Evolutionary conservation across 1,140 invertebrate genomes (phyloP).

Genomic region (Belonocnema kinseyi): DNA sequence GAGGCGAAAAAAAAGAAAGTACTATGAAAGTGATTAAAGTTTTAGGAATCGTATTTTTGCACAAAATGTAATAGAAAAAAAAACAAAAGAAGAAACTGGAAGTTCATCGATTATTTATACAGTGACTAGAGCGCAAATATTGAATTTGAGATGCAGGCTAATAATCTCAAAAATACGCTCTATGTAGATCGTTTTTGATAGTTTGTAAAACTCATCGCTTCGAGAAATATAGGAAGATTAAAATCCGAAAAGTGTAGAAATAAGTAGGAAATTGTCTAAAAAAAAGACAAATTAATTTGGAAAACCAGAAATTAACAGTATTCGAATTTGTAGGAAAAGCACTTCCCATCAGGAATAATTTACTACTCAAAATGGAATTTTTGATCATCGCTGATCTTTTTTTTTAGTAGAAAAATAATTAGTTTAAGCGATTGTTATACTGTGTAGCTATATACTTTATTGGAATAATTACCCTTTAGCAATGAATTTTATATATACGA

Average conservation of each 20-base stretch:
- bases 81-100: not conserved
- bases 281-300: slow-evolving; percentile 2
- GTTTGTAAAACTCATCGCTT: not conserved
- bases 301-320: slow-evolving; percentile 8
- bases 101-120: not conserved
- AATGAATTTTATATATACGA: too few species aligned
- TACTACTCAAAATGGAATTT: not conserved
- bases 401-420: too few species aligned
- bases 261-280: slow-evolving; percentile 13
- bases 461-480: too few species aligned
- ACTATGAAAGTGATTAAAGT: too few species aligned
- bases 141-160: not conserved
- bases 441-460: too few species aligned
- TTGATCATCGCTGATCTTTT: too few species aligned
- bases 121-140: not conserved
- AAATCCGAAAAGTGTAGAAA: not conserved
- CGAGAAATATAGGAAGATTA: not conserved
- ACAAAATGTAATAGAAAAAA: too few species aligned
- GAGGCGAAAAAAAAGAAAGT: too few species aligned
- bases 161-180: not conserved
- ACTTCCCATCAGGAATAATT: not conserved
- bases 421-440: too few species aligned
- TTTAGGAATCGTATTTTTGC: too few species aligned
- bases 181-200: not conserved
- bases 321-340: slow-evolving; percentile 1